Conservation (phyloP, 2,113 vertebrate genomes). For the Chaetura pelagica region DNA sequence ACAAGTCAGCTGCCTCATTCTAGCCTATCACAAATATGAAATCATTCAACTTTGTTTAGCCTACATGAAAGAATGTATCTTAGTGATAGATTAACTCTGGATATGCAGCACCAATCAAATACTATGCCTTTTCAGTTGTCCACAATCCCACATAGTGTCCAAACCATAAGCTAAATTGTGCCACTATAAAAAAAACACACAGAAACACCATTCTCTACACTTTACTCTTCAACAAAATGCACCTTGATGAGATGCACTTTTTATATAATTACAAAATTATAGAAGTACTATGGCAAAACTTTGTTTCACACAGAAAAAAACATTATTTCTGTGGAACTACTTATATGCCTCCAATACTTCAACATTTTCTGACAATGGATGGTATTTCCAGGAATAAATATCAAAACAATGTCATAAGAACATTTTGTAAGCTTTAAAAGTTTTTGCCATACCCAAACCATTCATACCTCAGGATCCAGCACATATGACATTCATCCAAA, state of each 20-base stretch:
- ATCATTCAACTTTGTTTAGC: not conserved
- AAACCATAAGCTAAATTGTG: not conserved
- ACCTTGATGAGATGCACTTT: not conserved
- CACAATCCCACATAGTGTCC: not conserved
- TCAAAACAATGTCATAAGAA: constrained; percentile 5
- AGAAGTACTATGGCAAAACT: not conserved
- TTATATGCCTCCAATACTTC: not conserved
- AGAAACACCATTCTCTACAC: fast-evolving
- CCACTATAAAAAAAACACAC: not conserved
- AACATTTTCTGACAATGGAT: not conserved
- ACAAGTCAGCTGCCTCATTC: not conserved
- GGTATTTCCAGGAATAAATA: constrained; percentile 19
- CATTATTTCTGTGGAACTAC: constrained; percentile 15
- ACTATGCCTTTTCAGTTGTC: not conserved
- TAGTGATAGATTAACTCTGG: not conserved
- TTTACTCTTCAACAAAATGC: not conserved
- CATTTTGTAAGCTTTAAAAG: not conserved
- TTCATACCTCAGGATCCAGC: not conserved
- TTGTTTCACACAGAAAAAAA: not conserved
- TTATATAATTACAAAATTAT: not conserved
- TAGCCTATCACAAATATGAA: not conserved
- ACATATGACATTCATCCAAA: not conserved
- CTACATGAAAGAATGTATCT: not conserved
- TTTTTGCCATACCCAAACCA: not conserved
- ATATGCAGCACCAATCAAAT: not conserved